Percentiles rank a stretch among this genome's conserved stretches.
These are phyloP conservation scores for Xiphydria camelus DNA, from an alignment of 2,888 invertebrate species.

Conservation along the genomic window DNA sequence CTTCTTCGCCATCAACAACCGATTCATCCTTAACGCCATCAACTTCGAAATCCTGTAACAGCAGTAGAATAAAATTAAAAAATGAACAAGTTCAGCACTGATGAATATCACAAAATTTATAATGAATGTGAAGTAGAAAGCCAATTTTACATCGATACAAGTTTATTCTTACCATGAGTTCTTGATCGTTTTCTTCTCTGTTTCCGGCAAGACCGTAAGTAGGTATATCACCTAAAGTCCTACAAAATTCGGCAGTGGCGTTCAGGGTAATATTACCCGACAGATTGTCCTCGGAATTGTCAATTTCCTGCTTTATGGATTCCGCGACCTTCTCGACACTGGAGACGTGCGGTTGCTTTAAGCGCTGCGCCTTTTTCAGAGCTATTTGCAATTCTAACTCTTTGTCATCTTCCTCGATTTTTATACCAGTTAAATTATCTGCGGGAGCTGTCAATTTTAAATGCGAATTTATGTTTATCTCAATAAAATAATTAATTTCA, in stretches of 20 bases:
- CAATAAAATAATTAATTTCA: constrained; percentile 9
- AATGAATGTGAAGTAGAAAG: not conserved
- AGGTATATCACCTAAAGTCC: constrained; percentile 93
- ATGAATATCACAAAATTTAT: constrained; percentile 6
- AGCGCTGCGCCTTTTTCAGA: constrained; percentile 71
- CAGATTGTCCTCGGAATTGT: constrained; percentile 33
- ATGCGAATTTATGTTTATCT: constrained; percentile 15
- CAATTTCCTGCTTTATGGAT: constrained; percentile 61
- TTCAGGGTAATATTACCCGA: constrained; percentile 77
- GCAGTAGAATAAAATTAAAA: constrained; percentile 16
- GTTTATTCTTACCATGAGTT: constrained; percentile 67
- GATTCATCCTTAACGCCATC: constrained; percentile 48
- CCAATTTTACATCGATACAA: too few relatives aligned
- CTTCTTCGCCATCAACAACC: constrained; percentile 56
- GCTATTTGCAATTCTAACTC: constrained; percentile 72
- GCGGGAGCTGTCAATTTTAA: constrained; percentile 36
- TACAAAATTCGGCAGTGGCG: constrained; percentile 95
- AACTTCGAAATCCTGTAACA: constrained; percentile 57
- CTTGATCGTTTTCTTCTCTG: constrained; percentile 78
- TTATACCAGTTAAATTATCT: constrained; percentile 59
- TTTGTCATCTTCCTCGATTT: constrained; percentile 71
- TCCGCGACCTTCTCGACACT: constrained; percentile 64
- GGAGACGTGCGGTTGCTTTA: constrained; percentile 65
- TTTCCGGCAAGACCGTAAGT: constrained; percentile 92
- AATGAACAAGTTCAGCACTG: not conserved